phyloP scores from a whole-genome alignment of 1,140 invertebrate species.

The Aphelenchoides fujianensis region DNA sequence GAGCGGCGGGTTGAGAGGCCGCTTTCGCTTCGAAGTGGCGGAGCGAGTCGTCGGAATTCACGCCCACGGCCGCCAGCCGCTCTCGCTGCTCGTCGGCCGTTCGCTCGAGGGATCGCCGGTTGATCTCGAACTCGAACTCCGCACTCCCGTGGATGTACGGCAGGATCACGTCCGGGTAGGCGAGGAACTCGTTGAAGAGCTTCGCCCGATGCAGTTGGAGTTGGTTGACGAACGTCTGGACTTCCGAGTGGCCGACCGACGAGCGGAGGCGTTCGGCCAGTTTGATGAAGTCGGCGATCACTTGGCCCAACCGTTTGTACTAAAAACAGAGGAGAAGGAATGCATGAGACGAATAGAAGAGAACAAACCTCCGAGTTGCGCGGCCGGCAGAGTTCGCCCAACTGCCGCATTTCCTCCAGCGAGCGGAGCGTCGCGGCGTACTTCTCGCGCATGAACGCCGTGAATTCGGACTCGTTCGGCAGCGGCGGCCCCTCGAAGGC shows the following conservation, averaged over 20 bases:
- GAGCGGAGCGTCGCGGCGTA: not conserved
- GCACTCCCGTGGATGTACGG: slow-evolving; percentile 5
- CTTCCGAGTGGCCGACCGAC: not conserved
- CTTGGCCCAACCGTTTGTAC: slow-evolving; percentile 2
- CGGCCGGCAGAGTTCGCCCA: not conserved
- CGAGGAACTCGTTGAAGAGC: slow-evolving; percentile 14
- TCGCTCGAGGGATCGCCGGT: not conserved
- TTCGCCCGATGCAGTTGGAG: not conserved
- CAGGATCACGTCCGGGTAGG: slow-evolving; percentile 26
- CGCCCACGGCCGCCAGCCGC: not conserved
- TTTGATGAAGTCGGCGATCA: slow-evolving; percentile 1
- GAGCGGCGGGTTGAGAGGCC: not conserved
- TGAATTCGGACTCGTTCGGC: not conserved
- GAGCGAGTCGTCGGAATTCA: not conserved
- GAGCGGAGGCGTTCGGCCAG: not conserved
- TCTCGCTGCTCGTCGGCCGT: not conserved
- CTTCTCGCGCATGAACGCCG: not conserved
- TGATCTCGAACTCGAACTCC: not conserved
- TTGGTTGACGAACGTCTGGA: not conserved
- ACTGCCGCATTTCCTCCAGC: not conserved
- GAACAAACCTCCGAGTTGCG: not conserved
- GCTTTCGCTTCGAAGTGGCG: not conserved
- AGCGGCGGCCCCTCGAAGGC: not conserved
- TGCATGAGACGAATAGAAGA: not conserved
- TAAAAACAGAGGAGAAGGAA: not conserved